Evolutionary conservation across 2,113 vertebrate genomes (phyloP), one percentile per base, ranked within the genome.

Genomic region (Hypanus sabinus): DNA sequence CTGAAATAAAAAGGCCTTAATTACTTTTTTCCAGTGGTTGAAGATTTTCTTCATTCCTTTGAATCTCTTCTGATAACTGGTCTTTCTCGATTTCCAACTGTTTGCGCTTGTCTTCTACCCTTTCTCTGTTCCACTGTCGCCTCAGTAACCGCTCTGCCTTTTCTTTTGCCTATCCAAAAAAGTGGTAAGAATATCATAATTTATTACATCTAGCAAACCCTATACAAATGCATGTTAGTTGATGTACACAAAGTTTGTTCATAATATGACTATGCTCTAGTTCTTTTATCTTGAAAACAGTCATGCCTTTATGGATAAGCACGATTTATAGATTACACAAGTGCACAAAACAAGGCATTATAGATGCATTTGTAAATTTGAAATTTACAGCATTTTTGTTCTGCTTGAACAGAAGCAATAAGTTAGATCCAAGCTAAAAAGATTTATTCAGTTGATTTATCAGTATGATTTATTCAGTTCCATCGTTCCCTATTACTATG

Each of bases 101-200:
- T 94, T 98, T 98, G 83, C 98, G 98, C 94, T 98, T 99, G 96
- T 99, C 98, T 96, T 99, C 99, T 96, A 98, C 96, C 93, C 97
- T 97, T 95, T 99, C 99, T 93, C 99, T 97, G 96, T 99, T 99
- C 96, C 98, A 97, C 94, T 97, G 98, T 93, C 99, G 96, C 96
- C 98, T 98, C 94, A 99, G 95, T 60, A 99, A 97, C 77, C 99
- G 96, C 94, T 99, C 99, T 95, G 99, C 99, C 96, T 99, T 99
- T 95, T 99, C 98, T 96, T 98, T 99, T 94, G 99, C 99, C 99
- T 99, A 91, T 0, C 92, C 96, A 73, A 93, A 94, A 57, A 96
- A 2, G 95, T 95, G 95, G 94, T 73, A 0, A 20, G 94, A 33
- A 90, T 24, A 55, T 46, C 46, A 46, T 60, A 24, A 71, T 18